Evolutionary conservation across 2,888 invertebrate genomes (phyloP).

Genomic region (Branchellion lobata): DNA sequence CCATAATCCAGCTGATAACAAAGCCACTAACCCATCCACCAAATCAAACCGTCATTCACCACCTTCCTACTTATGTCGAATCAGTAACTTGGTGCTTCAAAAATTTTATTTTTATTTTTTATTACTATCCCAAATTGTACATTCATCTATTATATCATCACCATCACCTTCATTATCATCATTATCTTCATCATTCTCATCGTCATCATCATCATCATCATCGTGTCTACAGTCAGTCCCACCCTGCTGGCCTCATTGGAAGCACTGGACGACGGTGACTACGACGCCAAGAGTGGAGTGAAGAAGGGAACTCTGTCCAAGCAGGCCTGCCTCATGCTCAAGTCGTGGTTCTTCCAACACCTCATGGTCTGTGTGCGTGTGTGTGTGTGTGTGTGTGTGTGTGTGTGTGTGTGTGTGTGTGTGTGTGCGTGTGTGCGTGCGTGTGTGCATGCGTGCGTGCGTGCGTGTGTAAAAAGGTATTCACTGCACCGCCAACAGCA

Average conservation of each 20-base stretch:
- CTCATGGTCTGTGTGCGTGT: conserved; percentile 57
- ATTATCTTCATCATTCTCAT: too few relatives aligned
- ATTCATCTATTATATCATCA: too few relatives aligned
- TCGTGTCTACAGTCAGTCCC: conserved; percentile 35
- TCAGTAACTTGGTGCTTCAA: too few relatives aligned
- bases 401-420: not conserved
- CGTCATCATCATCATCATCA: too few relatives aligned
- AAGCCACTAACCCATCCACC: too few relatives aligned
- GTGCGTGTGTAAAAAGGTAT: not conserved
- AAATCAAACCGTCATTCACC: too few relatives aligned
- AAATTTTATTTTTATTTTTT: too few relatives aligned
- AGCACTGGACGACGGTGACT: conserved; percentile 42
- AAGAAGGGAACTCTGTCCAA: conserved; percentile 63
- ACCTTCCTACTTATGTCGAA: too few relatives aligned
- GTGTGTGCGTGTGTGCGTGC: not conserved
- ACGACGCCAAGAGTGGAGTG: conserved; percentile 54
- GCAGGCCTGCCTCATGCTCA: conserved; percentile 63
- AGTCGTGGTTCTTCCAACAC: conserved; percentile 63
- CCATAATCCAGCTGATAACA: too few relatives aligned
- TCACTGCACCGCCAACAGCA: conserved; percentile 68
- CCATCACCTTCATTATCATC: too few relatives aligned
- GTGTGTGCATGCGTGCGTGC: not conserved
- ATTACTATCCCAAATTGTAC: too few relatives aligned
- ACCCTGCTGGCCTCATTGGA: conserved; percentile 38
- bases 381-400: not conserved